Evolutionary conservation across 2,797 vertebrate species (phyloP), one percentile per base, ranked within the genome.

Genomic region (Cyclopterus lumpus): DNA sequence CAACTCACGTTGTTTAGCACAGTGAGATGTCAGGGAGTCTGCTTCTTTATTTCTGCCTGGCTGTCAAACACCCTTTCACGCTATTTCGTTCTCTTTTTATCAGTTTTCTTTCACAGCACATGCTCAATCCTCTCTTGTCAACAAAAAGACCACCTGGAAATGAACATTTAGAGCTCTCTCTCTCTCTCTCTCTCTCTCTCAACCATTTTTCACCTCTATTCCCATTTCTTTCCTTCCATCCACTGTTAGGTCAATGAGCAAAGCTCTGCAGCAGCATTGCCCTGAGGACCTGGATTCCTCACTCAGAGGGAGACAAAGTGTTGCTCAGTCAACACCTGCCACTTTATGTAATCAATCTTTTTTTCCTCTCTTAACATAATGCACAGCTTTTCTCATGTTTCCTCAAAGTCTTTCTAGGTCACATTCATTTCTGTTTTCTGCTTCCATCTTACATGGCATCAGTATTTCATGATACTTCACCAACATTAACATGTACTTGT

Each of bases 11-110:
- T 53, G 42, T 58, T 0, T 18, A 66, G 48, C 8, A 14, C n/a
- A 53, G 49, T 63, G 71, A 71, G 53, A 61, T 2, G 51, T 62
- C 42, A 49, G 53, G 1, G 32, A 49, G 32, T 8, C 26, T 53
- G 22, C 34, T 61, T 46, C 42, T 67, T 28, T 40, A 1, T 53
- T 24, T 40, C 60, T 38, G 26, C 22, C 10, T 1, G 30, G 1
- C 64, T 73, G 75, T 74, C 75, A 67, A 62, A 59, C 51, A 42
- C 22, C 30, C 6, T 59, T 48, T 65, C 71, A 44, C 57, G 24
- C 62, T 2, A 0, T 3, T 42, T 54, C 32, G 6, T n/a, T 30
- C 66, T 15, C 36, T 10, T 32, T 76, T 38, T 46, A 7, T 54
- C 24, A 1, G 2, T 57, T 65, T 73, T 46, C 40, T 49, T 40